phyloP scores from a whole-genome alignment of 2,888 invertebrate species.

The Yponomeuta malinellus region DNA sequence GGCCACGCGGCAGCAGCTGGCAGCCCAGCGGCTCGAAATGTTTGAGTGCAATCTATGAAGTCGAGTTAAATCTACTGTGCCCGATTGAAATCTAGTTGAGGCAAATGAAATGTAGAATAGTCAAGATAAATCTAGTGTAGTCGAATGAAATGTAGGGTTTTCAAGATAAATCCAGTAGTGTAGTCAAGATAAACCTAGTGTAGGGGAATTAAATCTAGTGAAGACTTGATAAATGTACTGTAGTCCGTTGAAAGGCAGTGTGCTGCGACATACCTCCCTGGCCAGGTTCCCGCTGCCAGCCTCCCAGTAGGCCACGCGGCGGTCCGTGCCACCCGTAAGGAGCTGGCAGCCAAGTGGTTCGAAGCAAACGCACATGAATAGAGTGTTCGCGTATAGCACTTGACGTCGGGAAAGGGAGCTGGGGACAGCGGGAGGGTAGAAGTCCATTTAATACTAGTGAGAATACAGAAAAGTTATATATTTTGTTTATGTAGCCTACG shows the following conservation, averaged over 20 bases:
- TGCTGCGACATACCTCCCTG: conserved; percentile 73
- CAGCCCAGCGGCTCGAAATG: no score
- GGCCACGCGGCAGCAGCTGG: no score
- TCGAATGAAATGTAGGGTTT: no score
- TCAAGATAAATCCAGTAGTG: no score
- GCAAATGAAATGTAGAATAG: no score
- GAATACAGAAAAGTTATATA: no score
- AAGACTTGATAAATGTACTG: not conserved
- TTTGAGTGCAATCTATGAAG: no score
- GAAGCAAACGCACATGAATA: conserved; percentile 86
- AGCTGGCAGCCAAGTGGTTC: conserved; percentile 85
- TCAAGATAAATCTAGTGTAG: no score
- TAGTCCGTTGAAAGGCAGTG: not conserved
- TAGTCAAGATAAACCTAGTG: no score
- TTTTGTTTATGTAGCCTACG: no score
- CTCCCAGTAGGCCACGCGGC: conserved; percentile 94
- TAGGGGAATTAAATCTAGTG: not conserved
- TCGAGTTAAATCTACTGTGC: no score
- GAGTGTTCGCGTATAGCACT: conserved; percentile 90
- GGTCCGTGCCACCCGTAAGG: conserved; percentile 89
- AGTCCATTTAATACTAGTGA: not conserved
- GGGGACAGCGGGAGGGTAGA: conserved; percentile 20
- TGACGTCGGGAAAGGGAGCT: conserved; percentile 84
- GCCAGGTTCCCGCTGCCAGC: conserved; percentile 87
- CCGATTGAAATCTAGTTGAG: no score